Base-by-base conservation (phyloP, 2,888 invertebrate genomes). In the Teinopalpus imperialis region DNA sequence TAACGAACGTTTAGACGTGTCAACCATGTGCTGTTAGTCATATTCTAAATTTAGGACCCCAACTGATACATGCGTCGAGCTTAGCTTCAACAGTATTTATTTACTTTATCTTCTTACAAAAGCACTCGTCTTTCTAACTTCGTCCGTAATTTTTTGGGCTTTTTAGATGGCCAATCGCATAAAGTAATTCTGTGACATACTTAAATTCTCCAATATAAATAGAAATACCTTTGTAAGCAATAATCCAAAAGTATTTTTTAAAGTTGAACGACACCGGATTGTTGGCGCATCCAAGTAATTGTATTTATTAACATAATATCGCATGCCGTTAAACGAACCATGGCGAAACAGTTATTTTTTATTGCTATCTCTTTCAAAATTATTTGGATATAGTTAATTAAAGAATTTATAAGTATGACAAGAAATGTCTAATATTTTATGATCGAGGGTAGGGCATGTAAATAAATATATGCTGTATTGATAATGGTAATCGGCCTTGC, bases 271-370 rank as follows among this genome's bases (percentile, higher is more conserved):
- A 74, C 74, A 64, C 64, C 57, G 49, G 52, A 55, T 65, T 61
- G 69, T 70, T 65, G 71, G 63, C 69, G 64, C 66, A 66, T 61
- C 65, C 58, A 52, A 64, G 61, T 81, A 80, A 83, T 83, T 83
- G 79, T 77, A 80, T 85, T 72, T 75, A 85, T 86, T 86, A 83
- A 64, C 83, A 86, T 86, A 82, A 75, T 69, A 77, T 72, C 63
- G 70, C 74, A 74, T 66, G 66, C 63, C 59, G 71, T 55, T 62
- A 65, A 76, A 74, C 83, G 76, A 76, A 80, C 80, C 81, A 62
- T 71, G 62, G 56, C 64, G 48, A 54, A 73, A 78, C 77, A 61
- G 75, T 75, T 67, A 62, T 62, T 66, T 62, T 71, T 63, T 63
- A 12, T 59, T 56, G 37, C 35, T 34, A 39, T 49, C 47, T 48